Percentiles rank a stretch among this genome's conserved stretches.
Conservation (phyloP, 2,113 vertebrate species). For the Percina caprodes region DNA sequence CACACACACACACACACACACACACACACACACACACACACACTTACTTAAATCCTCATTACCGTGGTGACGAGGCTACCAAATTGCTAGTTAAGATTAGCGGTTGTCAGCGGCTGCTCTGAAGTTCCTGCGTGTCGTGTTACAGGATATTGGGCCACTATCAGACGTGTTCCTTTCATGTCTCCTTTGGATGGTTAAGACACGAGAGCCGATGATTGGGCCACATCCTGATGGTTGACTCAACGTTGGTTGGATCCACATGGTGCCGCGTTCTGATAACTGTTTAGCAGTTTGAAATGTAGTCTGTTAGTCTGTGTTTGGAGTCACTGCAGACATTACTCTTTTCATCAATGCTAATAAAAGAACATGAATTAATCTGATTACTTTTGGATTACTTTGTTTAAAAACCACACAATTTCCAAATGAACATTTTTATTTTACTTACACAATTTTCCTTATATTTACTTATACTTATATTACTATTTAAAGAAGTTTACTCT, state of each 20-base stretch:
- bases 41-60: constrained; percentile 42
- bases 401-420: neutral
- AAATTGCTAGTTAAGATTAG: constrained; percentile 71
- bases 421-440: neutral
- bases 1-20: neutral
- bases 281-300: neutral
- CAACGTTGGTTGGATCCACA: neutral
- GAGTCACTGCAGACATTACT: neutral
- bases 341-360: neutral
- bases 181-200: constrained; percentile 47
- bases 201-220: constrained; percentile 26
- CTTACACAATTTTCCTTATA: too few species aligned
- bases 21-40: neutral
- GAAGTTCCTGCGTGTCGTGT: constrained; percentile 57
- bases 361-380: neutral
- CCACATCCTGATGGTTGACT: neutral
- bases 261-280: neutral
- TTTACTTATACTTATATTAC: too few species aligned
- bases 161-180: constrained; percentile 37
- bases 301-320: neutral
- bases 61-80: constrained; percentile 59
- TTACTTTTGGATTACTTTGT: neutral
- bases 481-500: neutral
- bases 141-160: constrained; percentile 55
- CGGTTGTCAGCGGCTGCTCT: constrained; percentile 73